Conservation (phyloP, 2,113 vertebrate genomes). For the Gavia stellata region DNA sequence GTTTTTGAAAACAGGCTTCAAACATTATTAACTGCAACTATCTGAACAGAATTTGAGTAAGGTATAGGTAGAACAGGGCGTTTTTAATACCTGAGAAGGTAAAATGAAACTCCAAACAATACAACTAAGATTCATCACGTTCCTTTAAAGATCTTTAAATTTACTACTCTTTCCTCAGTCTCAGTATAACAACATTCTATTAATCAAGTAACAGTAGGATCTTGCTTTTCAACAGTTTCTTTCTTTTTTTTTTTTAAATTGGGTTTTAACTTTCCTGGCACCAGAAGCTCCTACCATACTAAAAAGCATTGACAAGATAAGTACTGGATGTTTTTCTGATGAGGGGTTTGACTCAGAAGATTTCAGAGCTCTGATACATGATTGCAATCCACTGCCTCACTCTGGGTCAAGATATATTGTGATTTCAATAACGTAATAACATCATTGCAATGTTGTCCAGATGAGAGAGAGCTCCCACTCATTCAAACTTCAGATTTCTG, state of each 20-base stretch:
- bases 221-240: not conserved
- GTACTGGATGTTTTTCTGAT: not conserved
- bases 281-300: not conserved
- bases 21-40: not conserved
- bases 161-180: not conserved
- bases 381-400: rapidly evolving
- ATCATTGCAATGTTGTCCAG: rapidly evolving
- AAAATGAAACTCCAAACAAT: not conserved
- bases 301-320: not conserved
- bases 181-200: not conserved
- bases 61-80: not conserved
- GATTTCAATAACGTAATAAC: not conserved
- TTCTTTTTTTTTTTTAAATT: not conserved
- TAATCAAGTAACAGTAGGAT: not conserved
- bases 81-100: not conserved
- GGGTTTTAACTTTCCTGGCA: not conserved
- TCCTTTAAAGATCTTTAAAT: not conserved
- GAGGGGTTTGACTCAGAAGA: not conserved
- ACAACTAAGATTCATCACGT: not conserved
- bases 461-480: not conserved
- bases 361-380: not conserved
- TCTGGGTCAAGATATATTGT: not conserved
- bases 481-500: not conserved
- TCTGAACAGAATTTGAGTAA: not conserved
- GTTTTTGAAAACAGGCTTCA: not conserved